A percentile compares a stretch with the other conserved stretches of the same genome.
phyloP scores from a whole-genome alignment of 37 sponge, comb jelly and placozoan genomes.

The Halichondria panicea region DNA sequence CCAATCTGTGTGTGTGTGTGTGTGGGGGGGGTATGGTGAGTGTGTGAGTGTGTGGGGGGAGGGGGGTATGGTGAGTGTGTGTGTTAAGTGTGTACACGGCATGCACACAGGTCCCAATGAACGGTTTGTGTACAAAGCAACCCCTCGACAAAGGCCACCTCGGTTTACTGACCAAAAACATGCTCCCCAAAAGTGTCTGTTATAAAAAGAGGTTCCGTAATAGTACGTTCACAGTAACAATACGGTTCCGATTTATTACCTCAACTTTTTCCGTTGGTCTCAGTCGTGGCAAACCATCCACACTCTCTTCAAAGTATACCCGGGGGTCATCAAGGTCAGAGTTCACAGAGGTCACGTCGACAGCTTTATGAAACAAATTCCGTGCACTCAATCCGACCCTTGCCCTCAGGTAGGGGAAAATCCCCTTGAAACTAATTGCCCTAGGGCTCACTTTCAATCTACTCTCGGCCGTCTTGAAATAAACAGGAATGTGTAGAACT shows the following conservation, averaged over 20 bases:
- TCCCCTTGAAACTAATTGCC: conserved; percentile 22
- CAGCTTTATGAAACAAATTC: conserved; percentile 23
- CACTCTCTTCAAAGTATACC: conserved; percentile 8
- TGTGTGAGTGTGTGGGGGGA: too few species aligned
- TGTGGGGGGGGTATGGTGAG: too few species aligned
- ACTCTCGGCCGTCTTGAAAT: conserved; percentile 56
- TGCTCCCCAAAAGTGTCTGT: too few species aligned
- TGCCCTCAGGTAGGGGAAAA: conserved; percentile 34
- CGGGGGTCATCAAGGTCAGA: conserved; percentile 20
- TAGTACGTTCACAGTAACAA: too few species aligned
- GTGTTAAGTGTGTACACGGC: too few species aligned
- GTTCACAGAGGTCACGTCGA: conserved; percentile 13
- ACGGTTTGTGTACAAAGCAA: too few species aligned
- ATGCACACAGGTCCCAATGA: too few species aligned
- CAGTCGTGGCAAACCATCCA: conserved; percentile 8
- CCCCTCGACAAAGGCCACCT: too few species aligned
- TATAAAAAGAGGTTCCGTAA: too few species aligned
- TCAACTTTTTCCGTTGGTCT: conserved; percentile 14
- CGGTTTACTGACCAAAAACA: too few species aligned
- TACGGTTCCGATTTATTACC: conserved; percentile 5
- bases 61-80: too few species aligned
- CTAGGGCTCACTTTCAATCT: conserved; percentile 38
- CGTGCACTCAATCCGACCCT: conserved; percentile 13
- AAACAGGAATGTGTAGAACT: conserved; percentile 55
- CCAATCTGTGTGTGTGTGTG: conserved; percentile 65